Evolutionary conservation across 92 coral and sea anemone genomes (phyloP).

Genomic region (Paramuricea clavata): DNA sequence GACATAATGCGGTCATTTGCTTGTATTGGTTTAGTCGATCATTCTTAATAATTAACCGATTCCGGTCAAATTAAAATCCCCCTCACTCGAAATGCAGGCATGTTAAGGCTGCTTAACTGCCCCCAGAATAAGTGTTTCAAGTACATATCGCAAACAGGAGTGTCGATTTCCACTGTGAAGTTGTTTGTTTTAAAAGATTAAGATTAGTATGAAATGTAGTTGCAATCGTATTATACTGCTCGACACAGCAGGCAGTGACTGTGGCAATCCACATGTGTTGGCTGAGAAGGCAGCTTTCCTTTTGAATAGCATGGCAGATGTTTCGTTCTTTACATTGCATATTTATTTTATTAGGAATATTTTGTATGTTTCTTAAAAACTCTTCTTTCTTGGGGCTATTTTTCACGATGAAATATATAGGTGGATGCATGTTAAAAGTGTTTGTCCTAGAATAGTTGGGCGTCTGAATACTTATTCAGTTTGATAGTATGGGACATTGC

Average conservation of each 20-base stretch:
- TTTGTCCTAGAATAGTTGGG: background rate
- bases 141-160: conserved; percentile 1
- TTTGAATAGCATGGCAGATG: background rate
- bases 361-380: background rate
- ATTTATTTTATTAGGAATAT: background rate
- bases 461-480: too few species aligned
- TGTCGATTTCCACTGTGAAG: background rate
- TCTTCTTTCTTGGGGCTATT: background rate
- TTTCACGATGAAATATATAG: background rate
- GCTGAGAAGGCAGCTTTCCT: background rate
- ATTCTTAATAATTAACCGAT: conserved; percentile 37
- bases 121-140: background rate
- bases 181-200: conserved; percentile 2
- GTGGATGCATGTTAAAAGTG: background rate
- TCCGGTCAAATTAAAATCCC: background rate
- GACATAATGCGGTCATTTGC: background rate
- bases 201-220: background rate
- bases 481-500: too few species aligned
- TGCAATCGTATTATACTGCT: background rate
- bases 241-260: background rate
- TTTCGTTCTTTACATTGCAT: background rate
- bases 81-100: background rate
- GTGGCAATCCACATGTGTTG: background rate
- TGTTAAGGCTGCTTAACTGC: background rate
- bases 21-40: background rate